Evolutionary conservation across 2,113 vertebrate species (phyloP).

Genomic region (Scortum barcoo): DNA sequence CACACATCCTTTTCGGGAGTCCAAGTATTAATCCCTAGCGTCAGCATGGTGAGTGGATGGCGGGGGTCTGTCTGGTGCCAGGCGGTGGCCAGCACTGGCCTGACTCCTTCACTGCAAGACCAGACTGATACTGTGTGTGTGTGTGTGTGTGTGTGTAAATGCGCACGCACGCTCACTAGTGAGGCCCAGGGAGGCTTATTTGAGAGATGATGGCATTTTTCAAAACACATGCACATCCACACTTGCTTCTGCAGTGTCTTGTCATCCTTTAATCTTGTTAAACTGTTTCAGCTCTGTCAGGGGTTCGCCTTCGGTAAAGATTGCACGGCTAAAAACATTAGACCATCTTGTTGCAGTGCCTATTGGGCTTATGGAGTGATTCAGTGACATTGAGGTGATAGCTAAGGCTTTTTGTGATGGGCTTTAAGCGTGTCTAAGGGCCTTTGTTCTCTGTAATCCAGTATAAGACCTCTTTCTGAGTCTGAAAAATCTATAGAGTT

Average conservation of each 20-base stretch:
- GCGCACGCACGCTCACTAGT: too few relatives aligned
- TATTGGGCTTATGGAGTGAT: constrained; percentile 47
- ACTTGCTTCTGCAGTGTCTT: constrained; percentile 56
- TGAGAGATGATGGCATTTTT: constrained; percentile 77
- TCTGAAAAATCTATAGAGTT: not conserved
- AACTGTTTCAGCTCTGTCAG: constrained; percentile 78
- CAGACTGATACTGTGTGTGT: constrained; percentile 41
- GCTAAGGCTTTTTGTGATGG: constrained; percentile 23
- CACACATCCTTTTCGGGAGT: constrained; percentile 56
- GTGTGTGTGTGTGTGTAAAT: constrained; percentile 28
- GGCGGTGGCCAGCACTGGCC: constrained; percentile 75
- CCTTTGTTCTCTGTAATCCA: constrained; percentile 41
- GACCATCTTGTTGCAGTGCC: constrained; percentile 41
- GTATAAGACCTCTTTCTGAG: not conserved
- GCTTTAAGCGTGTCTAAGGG: not conserved
- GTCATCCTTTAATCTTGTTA: constrained; percentile 83
- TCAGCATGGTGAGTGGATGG: constrained; percentile 78
- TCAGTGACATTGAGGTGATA: constrained; percentile 65
- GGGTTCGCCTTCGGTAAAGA: constrained; percentile 61
- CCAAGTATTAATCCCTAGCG: constrained; percentile 82
- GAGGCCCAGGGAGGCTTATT: constrained; percentile 49
- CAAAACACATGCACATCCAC: constrained; percentile 55
- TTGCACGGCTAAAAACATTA: constrained; percentile 73
- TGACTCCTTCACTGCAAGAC: constrained; percentile 72
- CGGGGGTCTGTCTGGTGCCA: constrained; percentile 82